Conservation (phyloP, 2,797 vertebrate genomes). For the Petrocephalus sullivani region DNA sequence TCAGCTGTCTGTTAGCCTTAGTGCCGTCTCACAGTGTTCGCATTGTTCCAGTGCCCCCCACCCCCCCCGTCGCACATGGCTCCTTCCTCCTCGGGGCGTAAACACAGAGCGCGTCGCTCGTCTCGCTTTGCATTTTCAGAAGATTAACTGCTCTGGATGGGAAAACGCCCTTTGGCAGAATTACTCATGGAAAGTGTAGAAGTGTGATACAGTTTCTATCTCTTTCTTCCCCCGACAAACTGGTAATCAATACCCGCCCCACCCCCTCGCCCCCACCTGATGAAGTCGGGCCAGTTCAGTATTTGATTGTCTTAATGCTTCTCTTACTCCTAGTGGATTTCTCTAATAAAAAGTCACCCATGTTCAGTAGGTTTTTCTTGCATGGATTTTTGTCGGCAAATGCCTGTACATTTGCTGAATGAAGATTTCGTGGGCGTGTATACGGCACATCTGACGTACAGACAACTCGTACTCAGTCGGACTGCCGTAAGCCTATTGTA, state of each 20-base stretch:
- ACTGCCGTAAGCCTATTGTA: background rate
- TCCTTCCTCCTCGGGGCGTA: background rate
- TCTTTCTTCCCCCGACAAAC: constrained; percentile 31
- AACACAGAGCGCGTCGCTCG: background rate
- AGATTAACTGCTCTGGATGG: background rate
- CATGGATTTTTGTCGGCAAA: constrained; percentile 22
- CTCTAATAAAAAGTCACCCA: constrained; percentile 41
- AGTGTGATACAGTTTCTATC: background rate
- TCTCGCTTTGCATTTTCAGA: background rate
- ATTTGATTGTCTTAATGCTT: constrained; percentile 43
- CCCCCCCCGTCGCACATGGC: background rate
- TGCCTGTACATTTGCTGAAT: background rate
- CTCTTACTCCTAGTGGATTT: constrained; percentile 7
- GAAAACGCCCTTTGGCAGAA: background rate
- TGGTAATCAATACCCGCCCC: constrained; percentile 21
- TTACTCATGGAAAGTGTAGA: background rate
- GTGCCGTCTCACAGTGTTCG: background rate
- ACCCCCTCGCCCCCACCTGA: background rate
- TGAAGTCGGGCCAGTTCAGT: constrained; percentile 39
- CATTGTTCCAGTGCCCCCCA: background rate
- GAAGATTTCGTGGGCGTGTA: background rate
- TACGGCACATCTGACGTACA: background rate
- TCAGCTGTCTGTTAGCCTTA: background rate
- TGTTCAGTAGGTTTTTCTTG: constrained; percentile 36
- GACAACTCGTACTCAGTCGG: background rate